Conservation (phyloP, 2,888 invertebrate species). For the Abrostola tripartita region DNA sequence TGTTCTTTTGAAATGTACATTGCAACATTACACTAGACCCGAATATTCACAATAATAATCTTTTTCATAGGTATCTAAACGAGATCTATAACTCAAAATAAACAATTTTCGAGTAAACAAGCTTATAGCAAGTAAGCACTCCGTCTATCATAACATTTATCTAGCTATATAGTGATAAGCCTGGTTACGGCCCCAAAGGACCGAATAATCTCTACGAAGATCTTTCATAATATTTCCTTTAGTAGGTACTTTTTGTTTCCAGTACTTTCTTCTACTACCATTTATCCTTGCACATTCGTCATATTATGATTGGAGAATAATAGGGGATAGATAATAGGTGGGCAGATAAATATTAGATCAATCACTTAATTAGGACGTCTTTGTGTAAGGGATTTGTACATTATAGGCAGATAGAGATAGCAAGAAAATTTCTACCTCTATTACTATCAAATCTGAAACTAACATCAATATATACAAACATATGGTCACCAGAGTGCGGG, state of each 20-base stretch:
- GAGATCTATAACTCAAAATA: neutral
- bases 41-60: too few relatives aligned
- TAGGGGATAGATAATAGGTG: neutral
- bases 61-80: too few relatives aligned
- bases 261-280: conserved; percentile 10
- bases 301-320: conserved; percentile 12
- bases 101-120: neutral
- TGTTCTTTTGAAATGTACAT: too few relatives aligned
- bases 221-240: conserved; percentile 19
- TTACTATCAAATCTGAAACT: too few relatives aligned
- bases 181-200: conserved; percentile 5
- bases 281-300: conserved; percentile 23
- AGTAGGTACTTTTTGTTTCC: conserved; percentile 2
- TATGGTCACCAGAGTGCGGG: too few relatives aligned
- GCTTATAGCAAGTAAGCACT: neutral
- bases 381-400: too few relatives aligned
- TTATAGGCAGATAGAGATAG: too few relatives aligned
- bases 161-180: neutral
- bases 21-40: too few relatives aligned
- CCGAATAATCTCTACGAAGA: conserved; percentile 16
- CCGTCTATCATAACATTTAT: conserved; percentile 4
- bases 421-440: too few relatives aligned
- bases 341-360: too few relatives aligned
- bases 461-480: too few relatives aligned
- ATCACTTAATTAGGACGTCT: too few relatives aligned